Evolutionary conservation across 2,113 vertebrate genomes (phyloP), one percentile per base, ranked within the genome.

Genomic region (Romanogobio albipinnatus): DNA sequence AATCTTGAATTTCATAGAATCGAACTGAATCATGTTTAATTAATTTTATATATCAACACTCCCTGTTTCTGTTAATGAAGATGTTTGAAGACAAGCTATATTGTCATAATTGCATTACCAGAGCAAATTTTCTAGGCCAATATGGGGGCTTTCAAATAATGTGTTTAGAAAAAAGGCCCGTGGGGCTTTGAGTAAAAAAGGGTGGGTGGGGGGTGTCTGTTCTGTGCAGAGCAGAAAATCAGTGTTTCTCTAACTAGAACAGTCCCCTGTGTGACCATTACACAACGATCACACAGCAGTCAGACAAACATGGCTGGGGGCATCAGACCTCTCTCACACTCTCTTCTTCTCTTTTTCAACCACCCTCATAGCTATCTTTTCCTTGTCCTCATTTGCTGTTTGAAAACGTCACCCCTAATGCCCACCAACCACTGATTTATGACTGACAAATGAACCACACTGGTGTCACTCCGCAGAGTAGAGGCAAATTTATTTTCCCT

Each of bases 341-440:
- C 26, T 22, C 45, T 66, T 13, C 26, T 15, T 66, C 13, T 68
- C n/a, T 68, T 49, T 81, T 29, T 53, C 24, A 17, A 81, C 62
- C 62, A 81, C 79, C 45, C 79, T 68, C 26, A 36, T 47, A 47
- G 77, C n/a, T 17, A 1, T 62, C 58, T 26, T 15, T 62, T 62
- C 76, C n/a, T 62, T 81, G 8, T 17, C 80, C 19, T 43, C 22
- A 17, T 82, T 33, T 82, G 61, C 62, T 47, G 8, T 81, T 68
- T 81, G 11, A 68, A 66, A 81, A 68, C 53, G 33, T 45, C n/a
- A 43, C 51, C 76, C 56, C 43, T 43, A 75, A 11, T 84, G 13
- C 51, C 26, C 24, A 29, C 26, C 13, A 71, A 61, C 22, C 22
- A 61, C 36, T 78, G 79, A 78, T 87, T 82, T 56, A 73, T 82